Percentiles rank a stretch among this genome's conserved stretches.
These are phyloP conservation scores for Oryctolagus cuniculus DNA, from an alignment of 2,113 vertebrate species.

Conservation along the genomic window mOryCun1.1 NC_091437.1:61001001-61001500, in stretches of 20 bases:
- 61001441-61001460: background rate
- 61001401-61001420: background rate
- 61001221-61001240: slow-evolving; percentile 8
- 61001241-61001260: background rate
- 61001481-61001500: background rate
- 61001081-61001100: background rate
- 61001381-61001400: fast-evolving
- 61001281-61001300: background rate
- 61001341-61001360: background rate
- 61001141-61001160: background rate
- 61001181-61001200: background rate
- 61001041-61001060: background rate
- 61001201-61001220: slow-evolving; percentile 15
- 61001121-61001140: background rate
- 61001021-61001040: background rate
- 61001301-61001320: background rate
- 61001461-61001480: background rate
- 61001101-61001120: background rate
- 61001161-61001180: background rate
- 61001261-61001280: background rate
- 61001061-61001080: background rate
- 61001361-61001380: fast-evolving
- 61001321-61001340: background rate
- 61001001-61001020: background rate
- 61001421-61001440: background rate